Conservation (phyloP, 1,140 invertebrate genomes). For the Drosophila prosaltans region DNA sequence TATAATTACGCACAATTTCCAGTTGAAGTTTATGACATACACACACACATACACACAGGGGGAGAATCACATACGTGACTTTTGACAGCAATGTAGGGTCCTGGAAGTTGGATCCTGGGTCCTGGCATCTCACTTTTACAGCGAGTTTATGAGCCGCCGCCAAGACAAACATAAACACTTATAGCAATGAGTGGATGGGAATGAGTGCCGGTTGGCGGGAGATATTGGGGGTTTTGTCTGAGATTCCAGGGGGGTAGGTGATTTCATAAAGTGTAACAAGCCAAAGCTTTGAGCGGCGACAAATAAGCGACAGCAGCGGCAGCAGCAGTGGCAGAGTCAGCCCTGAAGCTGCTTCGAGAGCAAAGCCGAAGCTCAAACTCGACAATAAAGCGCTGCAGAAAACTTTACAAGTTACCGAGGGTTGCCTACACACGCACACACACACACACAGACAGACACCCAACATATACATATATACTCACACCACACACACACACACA, state of each 20-base stretch:
- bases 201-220: neutral
- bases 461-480: too few species aligned
- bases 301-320: constrained; percentile 61
- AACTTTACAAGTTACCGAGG: constrained; percentile 64
- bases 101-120: constrained; percentile 21
- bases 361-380: constrained; percentile 42
- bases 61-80: constrained; percentile 51
- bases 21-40: constrained; percentile 72
- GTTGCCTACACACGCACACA: constrained; percentile 30
- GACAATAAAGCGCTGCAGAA: constrained; percentile 56
- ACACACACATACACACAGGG: constrained; percentile 18
- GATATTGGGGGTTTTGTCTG: neutral
- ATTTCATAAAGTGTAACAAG: constrained; percentile 78
- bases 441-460: constrained; percentile 19
- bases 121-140: constrained; percentile 41
- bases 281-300: constrained; percentile 75
- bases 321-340: constrained; percentile 38
- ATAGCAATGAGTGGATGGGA: constrained; percentile 13
- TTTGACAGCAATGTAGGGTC: constrained; percentile 55
- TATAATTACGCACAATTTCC: constrained; percentile 81
- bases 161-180: constrained; percentile 81
- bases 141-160: constrained; percentile 69
- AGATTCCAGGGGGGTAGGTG: constrained; percentile 40
- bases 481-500: constrained; percentile 14
- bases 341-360: constrained; percentile 29